Conservation (phyloP, 2,113 vertebrate genomes). For the Oplegnathus fasciatus region DNA sequence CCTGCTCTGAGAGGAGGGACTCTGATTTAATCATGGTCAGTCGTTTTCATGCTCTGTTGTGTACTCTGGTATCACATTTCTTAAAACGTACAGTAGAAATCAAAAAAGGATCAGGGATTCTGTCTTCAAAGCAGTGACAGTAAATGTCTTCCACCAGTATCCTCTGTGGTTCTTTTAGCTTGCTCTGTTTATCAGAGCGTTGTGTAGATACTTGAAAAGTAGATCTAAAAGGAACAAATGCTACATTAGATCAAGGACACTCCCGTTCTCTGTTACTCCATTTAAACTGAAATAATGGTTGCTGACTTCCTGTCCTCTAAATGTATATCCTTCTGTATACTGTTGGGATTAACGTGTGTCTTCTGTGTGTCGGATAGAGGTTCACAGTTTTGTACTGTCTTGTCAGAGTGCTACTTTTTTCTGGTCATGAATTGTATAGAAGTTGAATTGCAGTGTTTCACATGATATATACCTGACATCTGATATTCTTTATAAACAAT, state of each 20-base stretch:
- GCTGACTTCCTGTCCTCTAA: background rate
- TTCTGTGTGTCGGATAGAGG: background rate
- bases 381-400: slow-evolving; percentile 10
- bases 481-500: slow-evolving; percentile 9
- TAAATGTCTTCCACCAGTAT: slow-evolving; percentile 40
- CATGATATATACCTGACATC: background rate
- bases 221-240: slow-evolving; percentile 13
- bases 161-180: slow-evolving; percentile 4
- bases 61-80: slow-evolving; percentile 7
- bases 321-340: background rate
- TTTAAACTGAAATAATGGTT: slow-evolving; percentile 13
- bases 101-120: slow-evolving; percentile 4
- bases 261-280: background rate
- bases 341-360: background rate
- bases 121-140: slow-evolving; percentile 11
- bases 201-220: background rate
- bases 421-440: background rate
- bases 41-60: background rate
- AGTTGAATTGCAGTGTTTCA: slow-evolving; percentile 21
- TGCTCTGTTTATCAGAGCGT: background rate
- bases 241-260: background rate
- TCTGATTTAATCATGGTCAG: background rate
- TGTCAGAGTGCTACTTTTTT: background rate
- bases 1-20: background rate
- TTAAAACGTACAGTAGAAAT: background rate